Evolutionary conservation across 2,888 invertebrate genomes (phyloP).

Genomic region (Ischnus inquisitorius): DNA sequence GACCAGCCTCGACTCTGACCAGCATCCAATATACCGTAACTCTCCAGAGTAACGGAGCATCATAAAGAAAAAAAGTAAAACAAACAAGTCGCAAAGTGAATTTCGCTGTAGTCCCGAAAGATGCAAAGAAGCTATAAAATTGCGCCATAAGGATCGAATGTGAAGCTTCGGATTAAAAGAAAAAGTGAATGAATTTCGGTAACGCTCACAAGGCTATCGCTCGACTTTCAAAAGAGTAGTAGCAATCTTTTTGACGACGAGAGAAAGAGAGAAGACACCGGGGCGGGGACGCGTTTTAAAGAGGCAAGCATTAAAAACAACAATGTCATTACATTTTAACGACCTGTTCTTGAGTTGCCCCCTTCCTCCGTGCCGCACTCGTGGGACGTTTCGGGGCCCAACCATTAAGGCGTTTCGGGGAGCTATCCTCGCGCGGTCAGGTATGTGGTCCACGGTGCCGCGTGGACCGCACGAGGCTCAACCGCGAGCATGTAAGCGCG

Average conservation of each 20-base stretch:
- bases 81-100: conserved; percentile 4
- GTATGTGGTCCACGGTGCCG: conserved; percentile 78
- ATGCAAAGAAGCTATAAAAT: not conserved
- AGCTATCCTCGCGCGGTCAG: conserved; percentile 71
- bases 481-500: conserved; percentile 80
- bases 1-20: conserved; percentile 64
- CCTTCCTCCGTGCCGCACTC: conserved; percentile 56
- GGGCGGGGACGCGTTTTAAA: conserved; percentile 86
- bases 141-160: not conserved
- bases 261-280: conserved; percentile 80
- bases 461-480: conserved; percentile 73
- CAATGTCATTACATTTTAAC: conserved; percentile 84
- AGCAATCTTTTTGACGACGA: conserved; percentile 5
- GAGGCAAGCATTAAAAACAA: conserved; percentile 82
- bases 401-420: conserved; percentile 69
- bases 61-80: conserved; percentile 25
- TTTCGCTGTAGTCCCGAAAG: no score
- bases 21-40: conserved; percentile 86
- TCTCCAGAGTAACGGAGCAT: conserved; percentile 85
- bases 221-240: not conserved
- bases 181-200: not conserved
- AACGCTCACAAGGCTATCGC: not conserved
- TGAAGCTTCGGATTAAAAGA: not conserved
- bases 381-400: conserved; percentile 70
- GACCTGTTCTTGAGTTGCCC: conserved; percentile 78